Evolutionary conservation across 2,113 vertebrate species (phyloP).

Genomic region (Rhinolophus sinicus): DNA sequence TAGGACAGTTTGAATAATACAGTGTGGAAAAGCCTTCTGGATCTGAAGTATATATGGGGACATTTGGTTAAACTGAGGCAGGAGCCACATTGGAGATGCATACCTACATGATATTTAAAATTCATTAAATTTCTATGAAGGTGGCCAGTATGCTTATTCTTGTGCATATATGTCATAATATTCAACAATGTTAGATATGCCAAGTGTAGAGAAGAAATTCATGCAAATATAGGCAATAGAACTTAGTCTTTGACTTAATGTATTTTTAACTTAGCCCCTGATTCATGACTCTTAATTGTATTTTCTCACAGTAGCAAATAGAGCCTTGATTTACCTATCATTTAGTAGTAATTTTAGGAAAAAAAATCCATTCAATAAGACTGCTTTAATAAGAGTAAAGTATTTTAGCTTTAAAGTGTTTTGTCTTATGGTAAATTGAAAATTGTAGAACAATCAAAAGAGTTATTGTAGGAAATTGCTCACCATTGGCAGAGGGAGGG

Average conservation of each 20-base stretch:
- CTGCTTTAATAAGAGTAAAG: too few relatives aligned
- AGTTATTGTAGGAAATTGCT: not conserved
- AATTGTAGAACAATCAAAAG: not conserved
- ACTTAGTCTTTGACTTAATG: not conserved
- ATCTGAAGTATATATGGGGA: not conserved
- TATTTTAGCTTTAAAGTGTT: not conserved
- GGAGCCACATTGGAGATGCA: not conserved
- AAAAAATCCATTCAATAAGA: not conserved
- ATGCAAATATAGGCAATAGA: not conserved
- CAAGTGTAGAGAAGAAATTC: not conserved
- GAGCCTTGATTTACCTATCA: not conserved
- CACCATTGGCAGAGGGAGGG: constrained; percentile 93
- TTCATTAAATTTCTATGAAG: not conserved
- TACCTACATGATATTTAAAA: not conserved
- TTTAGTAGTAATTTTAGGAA: not conserved
- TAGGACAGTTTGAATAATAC: not conserved
- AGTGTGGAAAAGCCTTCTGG: not conserved
- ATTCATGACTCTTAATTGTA: not conserved
- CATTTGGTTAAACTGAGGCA: not conserved
- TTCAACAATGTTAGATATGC: not conserved
- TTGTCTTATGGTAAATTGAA: not conserved
- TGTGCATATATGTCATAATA: not conserved
- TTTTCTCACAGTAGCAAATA: not conserved
- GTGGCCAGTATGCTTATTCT: not conserved
- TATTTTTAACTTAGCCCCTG: not conserved